Evolutionary conservation across 2,888 invertebrate genomes (phyloP), one percentile per base, ranked within the genome.

Genomic region (Ametastegia equiseti): DNA sequence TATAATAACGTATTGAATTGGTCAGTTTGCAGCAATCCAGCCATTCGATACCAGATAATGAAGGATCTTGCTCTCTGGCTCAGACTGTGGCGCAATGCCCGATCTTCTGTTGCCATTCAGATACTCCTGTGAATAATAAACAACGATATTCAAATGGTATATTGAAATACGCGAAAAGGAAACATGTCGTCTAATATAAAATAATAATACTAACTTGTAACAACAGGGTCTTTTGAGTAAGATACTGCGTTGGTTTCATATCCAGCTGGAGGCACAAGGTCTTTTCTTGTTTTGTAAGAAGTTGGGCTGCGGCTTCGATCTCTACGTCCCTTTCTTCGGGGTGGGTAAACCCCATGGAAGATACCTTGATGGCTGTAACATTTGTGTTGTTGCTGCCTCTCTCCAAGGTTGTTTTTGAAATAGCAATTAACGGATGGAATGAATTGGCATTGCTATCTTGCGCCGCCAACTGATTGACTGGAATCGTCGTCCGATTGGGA

Each of bases 161-260:
- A 78, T 65, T 4, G 57, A 84, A 84, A 86, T 85, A n/a, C n/a
- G n/a, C 90, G 86, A 86, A 87, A 92, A 92, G 63, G 90, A 36
- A 15, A 65, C 0, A 4, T 33, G 63, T 4, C 5, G 27, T 15
- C 1, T 36, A 19, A 9, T 39, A 6, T 33, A 5, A 23, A 19
- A 11, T 36, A 2, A 90, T 86, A 6, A 90, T 85, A 85, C 93
- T 92, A 83, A 95, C 96, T 90, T 96, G 94, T 81, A 98, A 93
- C 84, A 98, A 94, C 86, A 97, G 94, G 15, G 97, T 96, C 92
- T 98, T 98, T 92, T 98, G 93, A 3, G 97, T 97, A 87, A 97
- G 95, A 93, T 98, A 98, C 92, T 97, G 97, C 82, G 97, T 95
- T 84, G 98, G 97, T 86, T 96, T 95, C 90, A 98, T 93, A 90